Conservation (phyloP, 2,888 invertebrate genomes). For the Pheosia tremula region DNA sequence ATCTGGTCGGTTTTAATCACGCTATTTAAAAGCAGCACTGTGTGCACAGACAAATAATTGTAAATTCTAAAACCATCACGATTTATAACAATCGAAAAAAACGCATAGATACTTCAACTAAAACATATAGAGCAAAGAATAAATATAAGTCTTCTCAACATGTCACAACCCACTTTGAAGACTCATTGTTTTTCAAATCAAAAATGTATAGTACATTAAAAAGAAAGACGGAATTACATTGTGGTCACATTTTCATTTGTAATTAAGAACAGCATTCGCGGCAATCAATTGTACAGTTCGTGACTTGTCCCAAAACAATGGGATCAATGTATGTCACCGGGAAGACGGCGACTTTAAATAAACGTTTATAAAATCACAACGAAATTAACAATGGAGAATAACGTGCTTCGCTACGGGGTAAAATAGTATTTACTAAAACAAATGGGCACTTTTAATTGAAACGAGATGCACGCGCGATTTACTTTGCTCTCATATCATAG, state of each 20-base stretch:
- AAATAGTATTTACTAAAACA: slow-evolving; percentile 9
- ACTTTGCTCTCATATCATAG: too few relatives aligned
- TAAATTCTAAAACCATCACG: too few relatives aligned
- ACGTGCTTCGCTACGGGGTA: slow-evolving; percentile 26
- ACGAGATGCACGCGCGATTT: slow-evolving; percentile 8
- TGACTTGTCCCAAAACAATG: slow-evolving; percentile 80
- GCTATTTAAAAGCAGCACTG: too few relatives aligned
- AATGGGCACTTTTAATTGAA: not conserved
- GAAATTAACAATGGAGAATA: slow-evolving; percentile 50
- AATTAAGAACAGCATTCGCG: slow-evolving; percentile 55
- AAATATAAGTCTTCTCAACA: slow-evolving; percentile 1
- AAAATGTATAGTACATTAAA: slow-evolving; percentile 43
- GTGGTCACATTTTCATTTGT: slow-evolving; percentile 58
- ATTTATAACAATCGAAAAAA: too few relatives aligned
- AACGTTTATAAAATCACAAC: slow-evolving; percentile 57
- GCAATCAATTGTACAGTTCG: slow-evolving; percentile 68
- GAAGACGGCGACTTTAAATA: slow-evolving; percentile 63
- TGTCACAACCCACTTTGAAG: not conserved
- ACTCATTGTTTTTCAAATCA: slow-evolving; percentile 20
- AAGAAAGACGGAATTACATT: slow-evolving; percentile 40
- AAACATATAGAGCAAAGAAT: not conserved
- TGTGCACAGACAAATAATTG: too few relatives aligned
- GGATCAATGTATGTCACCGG: slow-evolving; percentile 63
- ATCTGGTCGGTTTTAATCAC: too few relatives aligned
- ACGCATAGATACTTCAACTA: too few relatives aligned